phyloP scores from a whole-genome alignment of 2,888 invertebrate species.

The Limnephilus marmoratus region DNA sequence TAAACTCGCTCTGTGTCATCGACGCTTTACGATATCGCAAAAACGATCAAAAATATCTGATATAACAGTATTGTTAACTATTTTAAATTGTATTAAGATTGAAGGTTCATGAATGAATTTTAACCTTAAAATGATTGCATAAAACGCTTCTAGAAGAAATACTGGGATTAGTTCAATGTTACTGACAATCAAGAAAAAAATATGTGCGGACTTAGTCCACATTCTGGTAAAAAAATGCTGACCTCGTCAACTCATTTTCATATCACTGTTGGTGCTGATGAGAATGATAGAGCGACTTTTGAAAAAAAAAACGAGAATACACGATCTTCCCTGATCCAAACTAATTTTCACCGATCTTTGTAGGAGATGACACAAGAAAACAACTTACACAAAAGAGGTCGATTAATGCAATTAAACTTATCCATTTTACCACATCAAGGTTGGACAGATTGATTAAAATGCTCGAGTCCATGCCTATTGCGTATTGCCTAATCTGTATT shows the following conservation, averaged over 20 bases:
- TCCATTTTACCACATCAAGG: not conserved
- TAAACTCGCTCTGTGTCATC: too few relatives aligned
- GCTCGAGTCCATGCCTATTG: not conserved
- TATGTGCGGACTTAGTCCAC: not conserved
- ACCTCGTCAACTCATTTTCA: not conserved
- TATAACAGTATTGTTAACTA: not conserved
- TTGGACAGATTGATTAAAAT: not conserved
- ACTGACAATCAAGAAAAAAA: not conserved
- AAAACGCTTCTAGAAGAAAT: too few relatives aligned
- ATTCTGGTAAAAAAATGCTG: not conserved
- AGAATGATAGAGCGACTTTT: not conserved
- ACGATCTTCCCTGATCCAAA: not conserved
- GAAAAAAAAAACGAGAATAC: too few relatives aligned
- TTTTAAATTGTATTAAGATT: not conserved
- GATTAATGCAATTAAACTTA: not conserved
- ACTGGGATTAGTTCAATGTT: too few relatives aligned
- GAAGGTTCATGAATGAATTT: not conserved
- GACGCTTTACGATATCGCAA: not conserved
- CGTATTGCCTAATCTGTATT: slow-evolving; percentile 28
- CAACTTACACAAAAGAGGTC: not conserved
- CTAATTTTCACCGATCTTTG: too few relatives aligned
- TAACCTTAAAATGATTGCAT: not conserved
- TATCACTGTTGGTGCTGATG: too few relatives aligned
- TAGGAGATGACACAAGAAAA: not conserved
- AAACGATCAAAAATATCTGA: not conserved